Evolutionary conservation across 2,113 vertebrate species (phyloP).

Genomic region (Macquaria australasica): DNA sequence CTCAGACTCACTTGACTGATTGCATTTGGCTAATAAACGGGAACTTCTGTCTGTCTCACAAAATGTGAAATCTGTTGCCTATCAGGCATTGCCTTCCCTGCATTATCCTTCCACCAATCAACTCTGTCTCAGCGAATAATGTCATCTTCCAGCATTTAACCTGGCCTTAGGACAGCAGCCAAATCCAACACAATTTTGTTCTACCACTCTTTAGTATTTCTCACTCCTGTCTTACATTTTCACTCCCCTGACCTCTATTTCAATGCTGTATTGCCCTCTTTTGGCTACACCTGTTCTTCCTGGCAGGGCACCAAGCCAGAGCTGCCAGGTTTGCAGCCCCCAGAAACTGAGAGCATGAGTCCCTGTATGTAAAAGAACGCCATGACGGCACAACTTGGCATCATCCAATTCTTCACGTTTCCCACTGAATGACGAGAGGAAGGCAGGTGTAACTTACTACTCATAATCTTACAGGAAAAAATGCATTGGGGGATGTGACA

Average conservation of each 20-base stretch:
- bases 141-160: slow-evolving; percentile 4
- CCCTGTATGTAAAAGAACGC: not conserved
- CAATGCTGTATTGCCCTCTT: slow-evolving; percentile 28
- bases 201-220: not conserved
- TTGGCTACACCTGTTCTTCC: slow-evolving; percentile 52
- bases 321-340: slow-evolving; percentile 11
- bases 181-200: not conserved
- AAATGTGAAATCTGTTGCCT: slow-evolving; percentile 47
- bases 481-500: not conserved
- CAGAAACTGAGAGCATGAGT: not conserved
- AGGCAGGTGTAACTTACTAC: not conserved
- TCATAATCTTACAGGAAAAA: not conserved
- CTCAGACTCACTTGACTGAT: slow-evolving; percentile 73
- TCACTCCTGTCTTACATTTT: not conserved
- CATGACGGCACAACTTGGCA: slow-evolving; percentile 30
- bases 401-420: slow-evolving; percentile 37
- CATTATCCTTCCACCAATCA: slow-evolving; percentile 8
- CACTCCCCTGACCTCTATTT: slow-evolving; percentile 15
- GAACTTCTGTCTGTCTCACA: slow-evolving; percentile 56
- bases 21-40: slow-evolving; percentile 69
- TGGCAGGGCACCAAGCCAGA: slow-evolving; percentile 39
- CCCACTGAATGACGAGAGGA: slow-evolving; percentile 1
- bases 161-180: not conserved
- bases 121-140: not conserved
- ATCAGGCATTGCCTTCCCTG: not conserved